Evolutionary conservation across 2,888 invertebrate species (phyloP), one percentile per base, ranked within the genome.

Genomic region (Drosophila phalerata): DNA sequence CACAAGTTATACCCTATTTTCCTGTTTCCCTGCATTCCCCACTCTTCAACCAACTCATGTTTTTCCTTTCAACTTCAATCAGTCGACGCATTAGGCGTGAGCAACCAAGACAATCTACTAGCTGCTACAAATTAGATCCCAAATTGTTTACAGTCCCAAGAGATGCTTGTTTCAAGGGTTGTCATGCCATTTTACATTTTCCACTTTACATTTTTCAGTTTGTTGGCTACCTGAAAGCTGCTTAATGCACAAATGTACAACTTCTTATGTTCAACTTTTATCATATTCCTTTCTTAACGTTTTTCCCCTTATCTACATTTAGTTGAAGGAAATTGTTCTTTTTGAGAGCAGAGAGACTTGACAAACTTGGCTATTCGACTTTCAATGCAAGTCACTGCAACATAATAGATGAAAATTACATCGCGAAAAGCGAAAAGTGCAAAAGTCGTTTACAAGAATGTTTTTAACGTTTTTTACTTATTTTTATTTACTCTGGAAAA

Each of bases 91-190:
- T 48, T 38, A 51, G 45, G 17, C 49, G 38, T 37, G 28, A 57
- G 48, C 48, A 49, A 34, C 25, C 48, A 49, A n/a, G 34, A 38
- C 52, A 45, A 48, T 58, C 45, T 68, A 58, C 63, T 75, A 65
- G 67, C 65, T 76, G 69, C 67, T 76, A 60, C 66, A 78, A 84
- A 81, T 84, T 76, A 71, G 62, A 51, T 47, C 53, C 57, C 15
- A 83, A 69, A 64, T 58, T 53, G 53, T 43, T 64, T 61, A 48
- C 40, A 6, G 51, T 53, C 45, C 56, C 66, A 10, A 30, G 40
- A 52, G 52, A 37, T 17, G 19, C 13, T 42, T 37, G n/a, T 45
- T 40, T 13, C 34, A 52, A 61, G 60, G 38, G 49, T 69, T 62
- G 56, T 32, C 53, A 43, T 51, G 45, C 42, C 47, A 56, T 19